phyloP scores from a whole-genome alignment of 2,888 invertebrate genomes.

The Coenonympha glycerion region DNA sequence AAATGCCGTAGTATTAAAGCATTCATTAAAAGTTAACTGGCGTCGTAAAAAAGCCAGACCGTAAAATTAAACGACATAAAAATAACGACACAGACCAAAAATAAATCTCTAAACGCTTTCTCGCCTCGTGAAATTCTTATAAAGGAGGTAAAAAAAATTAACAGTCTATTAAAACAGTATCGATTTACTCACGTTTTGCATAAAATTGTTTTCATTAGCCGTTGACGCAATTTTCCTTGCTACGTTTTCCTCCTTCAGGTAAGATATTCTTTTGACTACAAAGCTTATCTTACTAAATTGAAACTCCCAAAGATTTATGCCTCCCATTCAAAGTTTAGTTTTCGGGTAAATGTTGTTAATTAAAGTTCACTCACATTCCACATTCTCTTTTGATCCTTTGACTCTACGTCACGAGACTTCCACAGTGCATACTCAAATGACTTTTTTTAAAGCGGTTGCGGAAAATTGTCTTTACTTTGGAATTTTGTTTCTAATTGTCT shows the following conservation, averaged over 20 bases:
- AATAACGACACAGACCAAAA: neutral
- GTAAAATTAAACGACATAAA: neutral
- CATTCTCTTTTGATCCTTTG: neutral
- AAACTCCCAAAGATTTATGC: slow-evolving; percentile 29
- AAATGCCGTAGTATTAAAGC: neutral
- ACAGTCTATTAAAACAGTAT: slow-evolving; percentile 31
- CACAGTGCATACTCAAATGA: neutral
- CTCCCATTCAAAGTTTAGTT: slow-evolving; percentile 19
- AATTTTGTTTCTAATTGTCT: neutral
- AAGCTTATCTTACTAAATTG: slow-evolving; percentile 28
- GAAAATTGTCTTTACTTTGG: neutral
- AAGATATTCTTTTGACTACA: slow-evolving; percentile 36
- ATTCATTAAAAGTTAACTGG: neutral
- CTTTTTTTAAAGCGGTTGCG: too few species aligned
- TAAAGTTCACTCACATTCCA: slow-evolving; percentile 3
- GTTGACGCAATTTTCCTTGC: slow-evolving; percentile 31
- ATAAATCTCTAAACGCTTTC: slow-evolving; percentile 2
- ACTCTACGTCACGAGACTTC: neutral
- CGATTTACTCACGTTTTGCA: slow-evolving; percentile 44
- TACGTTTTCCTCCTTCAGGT: slow-evolving; percentile 24
- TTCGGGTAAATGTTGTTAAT: slow-evolving; percentile 22
- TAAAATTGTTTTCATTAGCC: slow-evolving; percentile 55
- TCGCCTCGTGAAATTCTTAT: slow-evolving; percentile 13
- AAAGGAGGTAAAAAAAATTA: slow-evolving; percentile 18
- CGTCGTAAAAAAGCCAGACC: neutral